Percentiles rank a stretch among this genome's conserved stretches.
Evolutionary conservation across 2,888 invertebrate genomes (phyloP).

Genomic region (Philereme transversata): DNA sequence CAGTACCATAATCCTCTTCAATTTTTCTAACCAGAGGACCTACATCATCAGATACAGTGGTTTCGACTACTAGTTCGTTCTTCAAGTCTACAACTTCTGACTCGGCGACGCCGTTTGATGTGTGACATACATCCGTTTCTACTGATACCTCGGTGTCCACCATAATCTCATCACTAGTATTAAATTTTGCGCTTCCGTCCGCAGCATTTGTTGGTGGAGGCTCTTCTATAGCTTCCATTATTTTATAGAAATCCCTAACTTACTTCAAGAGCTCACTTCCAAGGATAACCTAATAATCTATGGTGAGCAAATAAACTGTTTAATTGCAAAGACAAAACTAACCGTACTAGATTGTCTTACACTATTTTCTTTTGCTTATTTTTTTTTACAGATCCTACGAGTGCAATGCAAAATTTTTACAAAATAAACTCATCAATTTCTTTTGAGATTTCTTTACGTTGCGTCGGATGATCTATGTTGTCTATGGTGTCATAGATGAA

Average conservation of each 20-base stretch:
- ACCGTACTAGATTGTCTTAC: slow-evolving; percentile 10
- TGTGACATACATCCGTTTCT: slow-evolving; percentile 61
- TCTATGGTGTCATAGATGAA: slow-evolving; percentile 21
- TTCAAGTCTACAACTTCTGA: slow-evolving; percentile 39
- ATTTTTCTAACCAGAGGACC: slow-evolving; percentile 14
- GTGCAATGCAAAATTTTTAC: slow-evolving; percentile 29
- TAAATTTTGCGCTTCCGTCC: slow-evolving; percentile 53
- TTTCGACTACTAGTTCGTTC: slow-evolving; percentile 26
- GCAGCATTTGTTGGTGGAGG: slow-evolving; percentile 47
- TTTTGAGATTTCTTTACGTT: slow-evolving; percentile 43
- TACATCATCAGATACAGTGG: slow-evolving; percentile 6
- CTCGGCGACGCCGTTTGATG: slow-evolving; percentile 69
- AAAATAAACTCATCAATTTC: slow-evolving; percentile 33
- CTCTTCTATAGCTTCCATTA: slow-evolving; percentile 53
- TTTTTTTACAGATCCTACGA: slow-evolving; percentile 5
- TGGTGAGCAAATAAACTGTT: slow-evolving; percentile 69
- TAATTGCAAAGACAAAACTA: slow-evolving; percentile 12
- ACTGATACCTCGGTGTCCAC: slow-evolving; percentile 40
- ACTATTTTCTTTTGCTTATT: slow-evolving; percentile 12
- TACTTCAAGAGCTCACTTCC: slow-evolving; percentile 26
- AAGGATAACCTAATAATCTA: slow-evolving; percentile 42
- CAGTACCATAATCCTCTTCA: slow-evolving; percentile 21
- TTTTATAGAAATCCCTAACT: slow-evolving; percentile 25
- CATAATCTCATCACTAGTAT: slow-evolving; percentile 45
- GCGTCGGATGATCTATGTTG: slow-evolving; percentile 43